phyloP scores from a whole-genome alignment of 35 echinoderm and acorn worm species.

The Anneissia japonica region DNA sequence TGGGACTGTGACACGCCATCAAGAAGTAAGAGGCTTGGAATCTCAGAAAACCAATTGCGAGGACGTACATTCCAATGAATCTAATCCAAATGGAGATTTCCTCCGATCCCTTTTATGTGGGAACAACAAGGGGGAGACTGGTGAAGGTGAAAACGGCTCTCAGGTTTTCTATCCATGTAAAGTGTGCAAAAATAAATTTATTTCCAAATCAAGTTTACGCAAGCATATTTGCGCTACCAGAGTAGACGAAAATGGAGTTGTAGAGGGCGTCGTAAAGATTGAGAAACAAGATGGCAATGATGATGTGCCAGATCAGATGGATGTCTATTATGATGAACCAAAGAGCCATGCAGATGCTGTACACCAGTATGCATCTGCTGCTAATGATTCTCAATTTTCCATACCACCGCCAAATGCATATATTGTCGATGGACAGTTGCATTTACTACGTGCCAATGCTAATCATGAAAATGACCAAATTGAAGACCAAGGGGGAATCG shows the following conservation, averaged over 20 bases:
- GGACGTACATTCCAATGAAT: constrained; percentile 8
- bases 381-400: constrained; percentile 10
- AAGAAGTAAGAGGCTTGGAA: constrained; percentile 6
- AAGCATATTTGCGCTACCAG: constrained; percentile 69
- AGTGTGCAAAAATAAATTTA: constrained; percentile 75
- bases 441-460: neutral
- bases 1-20: neutral
- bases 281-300: neutral
- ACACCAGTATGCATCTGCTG: constrained; percentile 4
- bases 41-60: neutral
- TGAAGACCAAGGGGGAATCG: constrained; percentile 14
- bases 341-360: constrained; percentile 8
- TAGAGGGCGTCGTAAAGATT: neutral
- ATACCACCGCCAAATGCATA: neutral
- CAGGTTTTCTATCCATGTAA: constrained; percentile 84
- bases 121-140: neutral
- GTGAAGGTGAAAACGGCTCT: constrained; percentile 20
- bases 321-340: constrained; percentile 4
- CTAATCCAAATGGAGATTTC: constrained; percentile 44
- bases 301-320: neutral
- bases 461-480: constrained; percentile 7
- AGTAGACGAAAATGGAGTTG: constrained; percentile 12
- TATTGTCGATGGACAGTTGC: constrained; percentile 4
- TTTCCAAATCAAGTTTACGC: constrained; percentile 74
- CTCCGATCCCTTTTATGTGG: neutral